These are phyloP conservation scores for Carduelis carduelis DNA, from an alignment of 2,797 vertebrate genomes.

Conservation along the genomic window DNA sequence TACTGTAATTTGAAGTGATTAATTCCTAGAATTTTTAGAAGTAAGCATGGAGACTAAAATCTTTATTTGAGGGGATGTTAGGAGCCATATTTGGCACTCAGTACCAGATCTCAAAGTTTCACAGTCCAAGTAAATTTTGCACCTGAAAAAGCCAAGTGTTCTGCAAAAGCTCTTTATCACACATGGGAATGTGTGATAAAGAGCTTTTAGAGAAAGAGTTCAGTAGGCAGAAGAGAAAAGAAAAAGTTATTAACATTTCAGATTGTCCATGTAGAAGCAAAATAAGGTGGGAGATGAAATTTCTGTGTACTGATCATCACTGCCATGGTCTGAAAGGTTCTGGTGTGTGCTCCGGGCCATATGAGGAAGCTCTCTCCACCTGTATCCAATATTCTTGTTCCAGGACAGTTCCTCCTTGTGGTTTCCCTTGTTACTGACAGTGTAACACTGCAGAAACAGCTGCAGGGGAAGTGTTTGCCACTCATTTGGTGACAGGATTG, in stretches of 20 bases:
- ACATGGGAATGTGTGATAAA: not conserved
- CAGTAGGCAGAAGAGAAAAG: not conserved
- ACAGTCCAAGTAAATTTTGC: slow-evolving; percentile 32
- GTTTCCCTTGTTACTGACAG: not conserved
- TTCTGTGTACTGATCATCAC: not conserved
- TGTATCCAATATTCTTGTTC: not conserved
- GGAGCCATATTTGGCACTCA: not conserved
- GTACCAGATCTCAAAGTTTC: not conserved
- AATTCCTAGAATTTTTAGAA: not conserved
- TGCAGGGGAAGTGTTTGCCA: not conserved
- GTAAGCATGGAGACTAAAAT: not conserved
- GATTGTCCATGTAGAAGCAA: not conserved
- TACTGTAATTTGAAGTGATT: not conserved
- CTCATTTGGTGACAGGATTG: not conserved
- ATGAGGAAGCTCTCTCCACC: not conserved
- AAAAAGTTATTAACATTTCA: not conserved
- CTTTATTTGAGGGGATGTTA: not conserved
- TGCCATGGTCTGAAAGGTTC: not conserved
- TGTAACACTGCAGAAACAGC: not conserved
- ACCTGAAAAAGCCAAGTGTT: not conserved
- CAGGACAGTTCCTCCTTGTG: not conserved
- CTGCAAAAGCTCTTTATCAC: no score
- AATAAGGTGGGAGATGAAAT: not conserved
- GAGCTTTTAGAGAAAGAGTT: not conserved
- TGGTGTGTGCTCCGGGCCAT: not conserved